These are phyloP conservation scores for Heliconius aoede DNA, from an alignment of 2,888 invertebrate genomes.

Conservation along the genomic window DNA sequence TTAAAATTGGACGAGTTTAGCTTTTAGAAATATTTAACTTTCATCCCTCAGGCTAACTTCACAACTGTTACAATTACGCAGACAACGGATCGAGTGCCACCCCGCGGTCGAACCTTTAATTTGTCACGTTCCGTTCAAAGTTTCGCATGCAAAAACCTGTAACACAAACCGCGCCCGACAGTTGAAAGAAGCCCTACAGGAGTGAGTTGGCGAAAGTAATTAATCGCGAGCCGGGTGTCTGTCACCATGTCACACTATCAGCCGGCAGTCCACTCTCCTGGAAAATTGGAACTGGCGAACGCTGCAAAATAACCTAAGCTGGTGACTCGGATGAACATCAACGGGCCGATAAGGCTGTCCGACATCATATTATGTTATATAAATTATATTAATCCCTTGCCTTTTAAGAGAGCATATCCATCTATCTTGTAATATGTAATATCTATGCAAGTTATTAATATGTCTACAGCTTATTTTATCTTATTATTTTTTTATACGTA, in stretches of 20 bases:
- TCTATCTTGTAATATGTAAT: background rate
- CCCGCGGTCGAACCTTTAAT: slow-evolving; percentile 47
- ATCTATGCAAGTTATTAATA: background rate
- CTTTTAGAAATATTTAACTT: slow-evolving; percentile 33
- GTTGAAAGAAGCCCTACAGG: slow-evolving; percentile 73
- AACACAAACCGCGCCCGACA: slow-evolving; percentile 69
- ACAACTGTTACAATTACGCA: slow-evolving; percentile 49
- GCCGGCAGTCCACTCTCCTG: slow-evolving; percentile 65
- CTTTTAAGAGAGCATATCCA: background rate
- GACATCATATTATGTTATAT: slow-evolving; percentile 12
- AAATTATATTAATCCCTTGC: slow-evolving; percentile 9
- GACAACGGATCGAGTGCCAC: slow-evolving; percentile 49
- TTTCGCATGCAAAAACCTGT: slow-evolving; percentile 62
- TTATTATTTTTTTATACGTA: background rate
- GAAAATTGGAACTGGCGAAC: slow-evolving; percentile 75
- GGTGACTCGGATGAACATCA: slow-evolving; percentile 41
- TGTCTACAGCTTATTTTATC: background rate
- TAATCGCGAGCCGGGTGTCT: slow-evolving; percentile 68
- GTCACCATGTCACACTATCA: slow-evolving; percentile 78
- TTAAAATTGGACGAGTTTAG: slow-evolving; percentile 22
- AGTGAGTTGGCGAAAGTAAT: slow-evolving; percentile 75
- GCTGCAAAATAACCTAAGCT: slow-evolving; percentile 67
- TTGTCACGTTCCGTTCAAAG: slow-evolving; percentile 51
- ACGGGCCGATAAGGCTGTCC: slow-evolving; percentile 21
- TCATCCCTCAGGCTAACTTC: slow-evolving; percentile 39